Percentiles rank a stretch among this genome's conserved stretches.
Conservation (phyloP, 2,797 vertebrate species). For the Tadarida brasiliensis region DNA sequence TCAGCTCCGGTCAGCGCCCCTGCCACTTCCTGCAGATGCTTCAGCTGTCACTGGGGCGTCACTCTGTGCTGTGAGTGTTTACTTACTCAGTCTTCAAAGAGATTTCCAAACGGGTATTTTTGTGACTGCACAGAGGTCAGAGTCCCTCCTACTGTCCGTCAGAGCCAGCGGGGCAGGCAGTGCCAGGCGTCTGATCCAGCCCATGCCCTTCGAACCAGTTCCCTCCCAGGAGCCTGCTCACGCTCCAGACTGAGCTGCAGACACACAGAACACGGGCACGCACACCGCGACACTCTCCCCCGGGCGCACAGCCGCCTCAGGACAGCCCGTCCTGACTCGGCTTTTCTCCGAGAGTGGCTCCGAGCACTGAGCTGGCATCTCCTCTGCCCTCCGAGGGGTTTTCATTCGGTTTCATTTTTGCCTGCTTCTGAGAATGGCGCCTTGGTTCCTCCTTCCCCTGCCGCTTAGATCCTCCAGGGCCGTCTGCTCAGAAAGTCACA, state of each 20-base stretch:
- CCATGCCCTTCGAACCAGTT: slow-evolving; percentile 91
- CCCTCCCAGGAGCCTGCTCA: slow-evolving; percentile 89
- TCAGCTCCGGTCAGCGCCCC: not conserved
- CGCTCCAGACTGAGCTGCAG: slow-evolving; percentile 83
- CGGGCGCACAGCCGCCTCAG: slow-evolving; percentile 54
- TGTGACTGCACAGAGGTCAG: slow-evolving; percentile 91
- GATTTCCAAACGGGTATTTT: slow-evolving; percentile 85
- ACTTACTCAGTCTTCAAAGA: slow-evolving; percentile 78
- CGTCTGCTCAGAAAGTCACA: slow-evolving; percentile 32
- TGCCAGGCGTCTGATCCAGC: slow-evolving; percentile 91
- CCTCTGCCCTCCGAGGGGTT: slow-evolving; percentile 66
- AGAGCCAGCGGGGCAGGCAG: slow-evolving; percentile 86
- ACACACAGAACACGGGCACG: not conserved
- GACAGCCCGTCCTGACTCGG: slow-evolving; percentile 73
- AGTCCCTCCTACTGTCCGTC: slow-evolving; percentile 90
- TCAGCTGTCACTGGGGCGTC: slow-evolving; percentile 8
- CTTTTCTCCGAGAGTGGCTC: slow-evolving; percentile 65
- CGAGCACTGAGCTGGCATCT: slow-evolving; percentile 58
- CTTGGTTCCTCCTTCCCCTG: slow-evolving; percentile 53
- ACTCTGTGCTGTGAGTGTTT: slow-evolving; percentile 47
- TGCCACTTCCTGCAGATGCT: slow-evolving; percentile 23
- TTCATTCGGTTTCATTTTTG: slow-evolving; percentile 79
- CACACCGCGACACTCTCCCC: slow-evolving; percentile 81
- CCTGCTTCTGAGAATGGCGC: slow-evolving; percentile 68
- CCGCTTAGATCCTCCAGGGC: slow-evolving; percentile 2